These are phyloP conservation scores for Rutilus rutilus DNA, from an alignment of 2,113 vertebrate species.

Conservation along the genomic window DNA sequence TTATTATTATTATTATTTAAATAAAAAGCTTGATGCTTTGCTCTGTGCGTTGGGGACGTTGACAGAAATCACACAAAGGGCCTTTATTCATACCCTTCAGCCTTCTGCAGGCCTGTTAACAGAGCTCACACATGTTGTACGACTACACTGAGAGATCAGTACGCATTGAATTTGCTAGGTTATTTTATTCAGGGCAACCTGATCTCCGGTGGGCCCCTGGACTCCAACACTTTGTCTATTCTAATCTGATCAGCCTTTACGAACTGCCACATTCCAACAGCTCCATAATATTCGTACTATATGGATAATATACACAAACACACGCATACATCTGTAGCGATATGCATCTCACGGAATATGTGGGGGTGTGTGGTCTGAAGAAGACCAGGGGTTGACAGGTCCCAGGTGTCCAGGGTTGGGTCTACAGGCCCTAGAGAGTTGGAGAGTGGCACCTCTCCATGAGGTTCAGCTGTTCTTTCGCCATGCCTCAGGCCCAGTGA, in stretches of 20 bases:
- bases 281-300: constrained; percentile 12
- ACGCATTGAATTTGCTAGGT: constrained; percentile 42
- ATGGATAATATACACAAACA: constrained; percentile 25
- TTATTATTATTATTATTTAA: background rate
- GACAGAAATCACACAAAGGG: background rate
- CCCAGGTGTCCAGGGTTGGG: constrained; percentile 55
- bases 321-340: constrained; percentile 18
- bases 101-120: background rate
- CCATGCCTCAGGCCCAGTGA: constrained; percentile 48
- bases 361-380: constrained; percentile 15
- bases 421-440: constrained; percentile 20
- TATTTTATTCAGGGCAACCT: constrained; percentile 50
- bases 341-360: constrained; percentile 23
- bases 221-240: constrained; percentile 41
- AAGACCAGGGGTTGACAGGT: constrained; percentile 48
- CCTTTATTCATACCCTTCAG: background rate
- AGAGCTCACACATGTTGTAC: constrained; percentile 34
- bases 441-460: constrained; percentile 8
- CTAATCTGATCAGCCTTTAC: constrained; percentile 37
- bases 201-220: constrained; percentile 25
- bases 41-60: background rate
- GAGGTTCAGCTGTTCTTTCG: constrained; percentile 45
- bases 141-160: constrained; percentile 44
- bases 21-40: background rate
- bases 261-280: constrained; percentile 15